phyloP scores from a whole-genome alignment of 2,797 vertebrate species.

The Paramormyrops hopkinsi region DNA sequence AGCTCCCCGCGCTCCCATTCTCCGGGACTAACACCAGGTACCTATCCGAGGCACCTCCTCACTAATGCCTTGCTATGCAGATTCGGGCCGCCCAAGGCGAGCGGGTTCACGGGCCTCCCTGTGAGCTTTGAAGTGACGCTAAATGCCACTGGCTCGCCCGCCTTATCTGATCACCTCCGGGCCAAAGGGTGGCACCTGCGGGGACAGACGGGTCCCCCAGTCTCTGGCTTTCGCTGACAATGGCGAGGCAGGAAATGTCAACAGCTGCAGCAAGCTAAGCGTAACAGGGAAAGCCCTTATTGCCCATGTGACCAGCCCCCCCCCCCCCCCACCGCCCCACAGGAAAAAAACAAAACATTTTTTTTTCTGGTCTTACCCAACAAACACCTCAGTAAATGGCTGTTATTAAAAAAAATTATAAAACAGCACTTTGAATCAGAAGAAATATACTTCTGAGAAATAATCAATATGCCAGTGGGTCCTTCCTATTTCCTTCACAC shows the following conservation, averaged over 20 bases:
- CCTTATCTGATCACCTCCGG: slow-evolving; percentile 28
- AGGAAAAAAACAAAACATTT: background rate
- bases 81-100: background rate
- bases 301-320: background rate
- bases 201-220: background rate
- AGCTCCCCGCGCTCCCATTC: background rate
- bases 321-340: no score
- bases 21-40: background rate
- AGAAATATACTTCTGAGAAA: background rate
- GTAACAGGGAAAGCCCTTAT: slow-evolving; percentile 35
- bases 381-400: background rate
- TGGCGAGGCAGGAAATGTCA: slow-evolving; percentile 13
- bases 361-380: background rate
- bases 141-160: slow-evolving; percentile 20
- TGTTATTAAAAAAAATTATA: background rate
- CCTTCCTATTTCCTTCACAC: background rate
- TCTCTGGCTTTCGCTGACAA: background rate
- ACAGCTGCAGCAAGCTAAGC: slow-evolving; percentile 33
- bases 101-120: background rate
- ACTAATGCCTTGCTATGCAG: background rate
- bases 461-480: background rate
- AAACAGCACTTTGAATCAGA: background rate
- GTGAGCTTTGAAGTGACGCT: background rate
- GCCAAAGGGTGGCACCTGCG: slow-evolving; percentile 29
- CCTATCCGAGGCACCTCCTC: background rate